Base-by-base conservation (phyloP, 1,140 invertebrate species). In the Ips typographus region DNA sequence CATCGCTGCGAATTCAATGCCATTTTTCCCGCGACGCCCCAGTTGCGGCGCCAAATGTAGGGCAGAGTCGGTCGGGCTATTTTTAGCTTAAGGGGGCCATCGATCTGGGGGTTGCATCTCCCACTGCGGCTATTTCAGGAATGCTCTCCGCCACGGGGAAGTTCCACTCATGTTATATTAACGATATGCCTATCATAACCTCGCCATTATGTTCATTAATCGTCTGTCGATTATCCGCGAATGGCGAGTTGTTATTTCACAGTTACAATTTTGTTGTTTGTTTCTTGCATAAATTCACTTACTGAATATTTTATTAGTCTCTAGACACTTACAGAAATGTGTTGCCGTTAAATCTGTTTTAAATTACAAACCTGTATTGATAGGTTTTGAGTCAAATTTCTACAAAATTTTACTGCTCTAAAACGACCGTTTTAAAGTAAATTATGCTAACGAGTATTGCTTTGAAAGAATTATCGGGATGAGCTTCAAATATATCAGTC, bases 101-200 rank as follows among this genome's bases (percentile, higher is more conserved):
- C 71, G 73, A 74, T 74, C 73, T 53, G 65, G 55, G 63, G 60
- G 65, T 47, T 53, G 61, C 56, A 52, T 41, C 8, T 22, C 60
- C 52, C 61, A 57, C 52, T 72, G 69, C 73, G 69, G 71, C 73
- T 72, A 72, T 73, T 72, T 74, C 68, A 73, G 71, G 73, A 74
- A 74, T 72, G 62, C 52, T 49, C 63, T 70, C 53, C 22, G 22
- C 22, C 22, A 22, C 22, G 39, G 37, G 55, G 55, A 40, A 40
- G 55, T 40, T 7, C 22, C 55, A 5, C 22, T 39, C 51, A 52
- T 52, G 37, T 52, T 52, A 36, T 52, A 52, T 52, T 52, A 57
- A 22, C 55, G 39, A 57, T 57, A 57, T 57, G 5, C 55, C 55
- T 57, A 39, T 38, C 52, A 55, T 38, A 55, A 38, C n/a, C 52